Evolutionary conservation across 2,797 vertebrate genomes (phyloP), one percentile per base, ranked within the genome.

Genomic region (Acanthurus leucopareius): DNA sequence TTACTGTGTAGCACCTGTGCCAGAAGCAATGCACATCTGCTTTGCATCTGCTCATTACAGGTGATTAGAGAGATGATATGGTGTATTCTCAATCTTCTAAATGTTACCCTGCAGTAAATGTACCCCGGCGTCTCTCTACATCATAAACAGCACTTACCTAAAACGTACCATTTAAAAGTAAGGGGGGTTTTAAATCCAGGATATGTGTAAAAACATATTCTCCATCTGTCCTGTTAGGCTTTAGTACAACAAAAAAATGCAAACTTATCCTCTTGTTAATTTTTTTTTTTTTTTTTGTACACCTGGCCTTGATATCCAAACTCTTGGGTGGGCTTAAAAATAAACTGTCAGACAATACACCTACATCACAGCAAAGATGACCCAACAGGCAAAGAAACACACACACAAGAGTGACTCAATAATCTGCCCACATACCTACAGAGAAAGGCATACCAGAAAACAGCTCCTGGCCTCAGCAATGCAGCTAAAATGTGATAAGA

Each of bases 1-100:
- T 90, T 78, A 66, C 80, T 66, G 80, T 75, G 84, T 58, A 75
- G 80, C 90, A 87, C 81, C 87, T 91, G 87, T 77, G 86, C 91
- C 89, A 79, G 85, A 82, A 88, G 86, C 88, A 79, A 66, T 22
- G 65, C 90, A 91, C 93, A 93, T 93, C 92, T 93, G 93, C 86
- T 71, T 86, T 82, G 80, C 90, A 93, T 93, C 91, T 90, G 90
- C 82, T 93, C 85, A 79, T 90, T 90, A 80, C 86, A 84, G 91
- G 85, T 93, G 91, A 92, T 93, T 93, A 92, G 82, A 20, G 47
- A 83, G 59, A 87, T 83, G 77, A 87, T 87, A 68, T 49, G 79
- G 77, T 75, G 77, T 59, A 51, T 80, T 87, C 69, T 73, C 79
- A 56, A 62, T 59, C 47, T 58, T 83, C 68, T 79, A 90, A 92